These are phyloP conservation scores for Sternarchorhynchus goeldii DNA, from an alignment of 2,797 vertebrate genomes.

Conservation along the genomic window DNA sequence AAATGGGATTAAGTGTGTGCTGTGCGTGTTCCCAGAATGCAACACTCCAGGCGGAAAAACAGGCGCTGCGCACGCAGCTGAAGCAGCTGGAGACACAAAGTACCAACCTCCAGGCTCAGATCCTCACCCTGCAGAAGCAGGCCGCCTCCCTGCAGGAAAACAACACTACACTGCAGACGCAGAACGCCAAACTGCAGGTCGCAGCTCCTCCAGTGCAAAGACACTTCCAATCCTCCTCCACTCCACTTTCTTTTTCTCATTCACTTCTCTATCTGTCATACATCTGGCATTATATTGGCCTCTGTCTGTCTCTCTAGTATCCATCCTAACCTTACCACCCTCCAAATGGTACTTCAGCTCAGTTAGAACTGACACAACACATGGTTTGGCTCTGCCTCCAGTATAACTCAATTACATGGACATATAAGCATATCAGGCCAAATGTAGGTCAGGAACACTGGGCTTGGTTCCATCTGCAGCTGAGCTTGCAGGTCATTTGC, in stretches of 20 bases:
- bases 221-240: not conserved
- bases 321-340: not conserved
- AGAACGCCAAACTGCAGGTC: conserved; percentile 98
- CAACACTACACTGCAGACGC: conserved; percentile 91
- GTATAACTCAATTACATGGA: not conserved
- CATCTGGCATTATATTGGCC: too few relatives aligned
- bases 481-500: not conserved
- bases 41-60: conserved; percentile 96
- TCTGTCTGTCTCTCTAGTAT: not conserved
- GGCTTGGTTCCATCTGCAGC: not conserved
- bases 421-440: conserved; percentile 8
- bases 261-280: too few relatives aligned
- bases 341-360: not conserved
- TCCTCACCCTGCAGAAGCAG: conserved; percentile 92
- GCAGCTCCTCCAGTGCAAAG: too few relatives aligned
- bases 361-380: not conserved
- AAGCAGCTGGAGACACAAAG: conserved; percentile 95
- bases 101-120: conserved; percentile 95
- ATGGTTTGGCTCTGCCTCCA: not conserved
- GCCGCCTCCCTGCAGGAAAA: conserved; percentile 92
- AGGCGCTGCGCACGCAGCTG: conserved; percentile 90
- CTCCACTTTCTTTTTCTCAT: not conserved
- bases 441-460: conserved; percentile 15
- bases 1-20: not conserved
- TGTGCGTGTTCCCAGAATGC: conserved; percentile 82